phyloP scores from a whole-genome alignment of 2,113 vertebrate genomes.

The Leptocoma aspasia region DNA sequence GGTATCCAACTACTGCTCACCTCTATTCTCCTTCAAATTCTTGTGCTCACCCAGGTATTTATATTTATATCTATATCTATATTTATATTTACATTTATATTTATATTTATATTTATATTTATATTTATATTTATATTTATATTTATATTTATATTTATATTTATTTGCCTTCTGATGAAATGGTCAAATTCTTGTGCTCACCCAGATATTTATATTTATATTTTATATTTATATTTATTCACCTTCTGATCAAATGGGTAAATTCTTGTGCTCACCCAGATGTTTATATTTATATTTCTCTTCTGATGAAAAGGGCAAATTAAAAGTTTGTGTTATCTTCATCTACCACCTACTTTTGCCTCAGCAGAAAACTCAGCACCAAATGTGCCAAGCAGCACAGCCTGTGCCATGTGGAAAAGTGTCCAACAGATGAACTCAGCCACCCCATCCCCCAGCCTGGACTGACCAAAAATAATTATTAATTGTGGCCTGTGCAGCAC shows the following conservation, averaged over 20 bases:
- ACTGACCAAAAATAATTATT: neutral
- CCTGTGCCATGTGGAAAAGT: fast-evolving
- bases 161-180: no score
- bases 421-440: neutral
- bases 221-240: no score
- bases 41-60: neutral
- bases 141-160: no score
- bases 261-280: neutral
- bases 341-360: fast-evolving
- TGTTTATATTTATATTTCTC: neutral
- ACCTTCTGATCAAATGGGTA: neutral
- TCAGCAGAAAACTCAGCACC: neutral
- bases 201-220: no score
- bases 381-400: neutral
- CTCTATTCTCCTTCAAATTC: neutral
- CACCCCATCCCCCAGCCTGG: neutral
- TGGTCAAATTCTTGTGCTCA: no score
- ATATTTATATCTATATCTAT: neutral
- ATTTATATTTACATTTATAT: no score
- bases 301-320: neutral
- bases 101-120: no score
- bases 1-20: neutral
- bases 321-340: neutral
- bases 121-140: no score
- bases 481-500: neutral